Conservation (phyloP, 2,797 vertebrate species). For the Melopsittacus undulatus region DNA sequence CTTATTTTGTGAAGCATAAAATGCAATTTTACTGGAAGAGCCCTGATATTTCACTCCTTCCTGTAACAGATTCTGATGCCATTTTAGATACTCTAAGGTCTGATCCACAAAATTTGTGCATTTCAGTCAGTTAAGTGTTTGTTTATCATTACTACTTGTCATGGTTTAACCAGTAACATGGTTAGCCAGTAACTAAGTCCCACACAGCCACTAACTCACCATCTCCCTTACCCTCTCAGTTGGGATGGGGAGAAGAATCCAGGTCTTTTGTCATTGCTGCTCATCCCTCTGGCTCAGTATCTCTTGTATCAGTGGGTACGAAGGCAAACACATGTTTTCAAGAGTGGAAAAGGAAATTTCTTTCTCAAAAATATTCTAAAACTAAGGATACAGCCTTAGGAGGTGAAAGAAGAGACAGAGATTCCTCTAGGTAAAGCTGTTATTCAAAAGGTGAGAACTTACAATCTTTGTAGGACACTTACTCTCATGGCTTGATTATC, state of each 20-base stretch:
- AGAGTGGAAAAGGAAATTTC: neutral
- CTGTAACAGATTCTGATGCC: neutral
- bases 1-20: neutral
- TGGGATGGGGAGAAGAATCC: neutral
- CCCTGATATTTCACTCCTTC: neutral
- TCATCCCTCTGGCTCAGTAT: neutral
- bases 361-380: neutral
- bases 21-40: neutral
- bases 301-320: accelerated
- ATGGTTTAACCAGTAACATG: too few relatives aligned
- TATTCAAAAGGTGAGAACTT: neutral
- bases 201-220: neutral
- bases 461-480: neutral
- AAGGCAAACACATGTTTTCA: neutral
- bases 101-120: neutral
- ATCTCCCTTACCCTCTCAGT: neutral
- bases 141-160: neutral
- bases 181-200: neutral
- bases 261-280: neutral
- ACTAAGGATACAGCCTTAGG: neutral
- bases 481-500: neutral
- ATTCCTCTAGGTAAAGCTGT: neutral
- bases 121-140: neutral
- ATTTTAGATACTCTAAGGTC: neutral
- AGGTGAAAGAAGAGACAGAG: neutral